Percentiles rank a stretch among this genome's conserved stretches.
Conservation (phyloP, 37 sponge, comb jelly and placozoan genomes). For the Theonella swinhoei region DNA sequence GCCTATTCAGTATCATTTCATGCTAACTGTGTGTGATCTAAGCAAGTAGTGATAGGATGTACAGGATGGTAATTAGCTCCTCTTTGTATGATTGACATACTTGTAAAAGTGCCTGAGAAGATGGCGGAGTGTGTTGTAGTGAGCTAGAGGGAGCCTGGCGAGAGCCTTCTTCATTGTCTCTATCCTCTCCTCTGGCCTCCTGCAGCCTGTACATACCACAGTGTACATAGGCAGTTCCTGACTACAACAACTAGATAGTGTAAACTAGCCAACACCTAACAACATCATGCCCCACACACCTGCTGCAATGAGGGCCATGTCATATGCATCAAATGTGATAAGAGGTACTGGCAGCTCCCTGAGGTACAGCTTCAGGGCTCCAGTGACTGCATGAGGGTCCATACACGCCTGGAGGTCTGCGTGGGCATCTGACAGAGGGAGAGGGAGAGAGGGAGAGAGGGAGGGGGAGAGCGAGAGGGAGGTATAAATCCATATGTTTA, state of each 20-base stretch:
- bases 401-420: slow-evolving; percentile 42
- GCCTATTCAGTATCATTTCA: too few species aligned
- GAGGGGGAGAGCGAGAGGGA: not conserved
- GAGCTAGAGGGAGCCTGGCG: slow-evolving; percentile 66
- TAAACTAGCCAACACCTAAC: not conserved
- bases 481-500: not conserved
- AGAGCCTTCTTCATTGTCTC: slow-evolving; percentile 71
- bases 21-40: too few species aligned
- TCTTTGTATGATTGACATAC: too few species aligned
- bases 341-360: slow-evolving; percentile 94
- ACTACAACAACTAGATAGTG: too few species aligned
- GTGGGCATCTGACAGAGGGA: slow-evolving; percentile 47
- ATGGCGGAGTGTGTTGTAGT: slow-evolving; percentile 83
- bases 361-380: slow-evolving; percentile 87
- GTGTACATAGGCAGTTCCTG: too few species aligned
- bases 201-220: not conserved
- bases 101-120: slow-evolving; percentile 79
- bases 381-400: slow-evolving; percentile 79
- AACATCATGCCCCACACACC: slow-evolving; percentile 36
- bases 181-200: slow-evolving; percentile 40
- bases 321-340: slow-evolving; percentile 82
- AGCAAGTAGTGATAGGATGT: too few species aligned
- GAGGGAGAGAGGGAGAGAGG: not conserved
- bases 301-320: slow-evolving; percentile 78
- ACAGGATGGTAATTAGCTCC: too few species aligned